Percentiles rank a stretch among this genome's conserved stretches.
Evolutionary conservation across 2,888 invertebrate species (phyloP).

Genomic region (Sylvicola cinctus): DNA sequence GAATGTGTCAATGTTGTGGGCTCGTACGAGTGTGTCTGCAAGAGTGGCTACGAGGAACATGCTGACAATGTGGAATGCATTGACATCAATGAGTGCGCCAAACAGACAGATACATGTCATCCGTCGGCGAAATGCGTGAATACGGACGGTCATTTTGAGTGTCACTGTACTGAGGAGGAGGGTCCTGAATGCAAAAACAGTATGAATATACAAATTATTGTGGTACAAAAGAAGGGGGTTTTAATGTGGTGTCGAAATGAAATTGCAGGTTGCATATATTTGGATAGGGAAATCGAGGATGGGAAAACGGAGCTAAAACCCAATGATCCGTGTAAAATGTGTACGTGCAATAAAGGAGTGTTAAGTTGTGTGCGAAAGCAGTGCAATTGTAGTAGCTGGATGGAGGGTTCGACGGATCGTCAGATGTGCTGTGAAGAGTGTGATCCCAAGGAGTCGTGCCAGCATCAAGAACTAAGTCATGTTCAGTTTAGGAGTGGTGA

Average conservation of each 20-base stretch:
- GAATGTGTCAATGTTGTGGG: constrained; percentile 75
- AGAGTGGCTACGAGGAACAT: constrained; percentile 48
- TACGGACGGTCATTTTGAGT: constrained; percentile 57
- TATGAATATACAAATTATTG: no score
- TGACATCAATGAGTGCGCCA: constrained; percentile 63
- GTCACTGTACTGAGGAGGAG: constrained; percentile 38
- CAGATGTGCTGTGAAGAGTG: constrained; percentile 65
- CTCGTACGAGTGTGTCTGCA: constrained; percentile 76
- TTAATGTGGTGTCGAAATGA: no score
- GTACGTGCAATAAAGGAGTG: constrained; percentile 34
- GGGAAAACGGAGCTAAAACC: constrained; percentile 30
- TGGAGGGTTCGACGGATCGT: constrained; percentile 23
- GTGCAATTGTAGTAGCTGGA: constrained; percentile 39
- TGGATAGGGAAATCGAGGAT: constrained; percentile 38
- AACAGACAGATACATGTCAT: constrained; percentile 60
- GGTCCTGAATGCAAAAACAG: constrained; percentile 36
- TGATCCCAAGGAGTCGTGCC: constrained; percentile 49
- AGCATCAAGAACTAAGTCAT: constrained; percentile 58
- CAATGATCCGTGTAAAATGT: constrained; percentile 29
- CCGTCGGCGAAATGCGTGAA: constrained; percentile 58
- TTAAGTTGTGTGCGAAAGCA: constrained; percentile 42
- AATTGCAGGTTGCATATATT: constrained; percentile 47
- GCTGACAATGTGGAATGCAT: constrained; percentile 29
- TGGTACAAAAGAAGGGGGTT: no score
- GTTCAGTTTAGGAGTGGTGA: constrained; percentile 62